These are phyloP conservation scores for Lepus oiostolus DNA, from an alignment of 2,797 vertebrate species.

Conservation along the genomic window DNA sequence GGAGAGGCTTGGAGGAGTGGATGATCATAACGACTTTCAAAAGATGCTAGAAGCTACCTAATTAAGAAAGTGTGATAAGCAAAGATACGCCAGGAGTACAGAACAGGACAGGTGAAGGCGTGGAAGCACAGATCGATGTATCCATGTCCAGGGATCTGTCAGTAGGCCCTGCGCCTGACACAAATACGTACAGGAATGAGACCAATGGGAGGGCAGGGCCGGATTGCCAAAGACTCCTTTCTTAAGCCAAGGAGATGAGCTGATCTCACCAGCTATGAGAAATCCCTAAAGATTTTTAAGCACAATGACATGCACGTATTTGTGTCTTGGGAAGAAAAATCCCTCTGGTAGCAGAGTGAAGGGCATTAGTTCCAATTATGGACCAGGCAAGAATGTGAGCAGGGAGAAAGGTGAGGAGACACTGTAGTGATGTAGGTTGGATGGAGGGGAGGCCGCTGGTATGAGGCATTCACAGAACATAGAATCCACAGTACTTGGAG, in stretches of 20 bases:
- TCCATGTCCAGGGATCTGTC: not conserved
- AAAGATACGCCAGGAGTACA: not conserved
- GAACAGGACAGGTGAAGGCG: not conserved
- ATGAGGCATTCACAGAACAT: not conserved
- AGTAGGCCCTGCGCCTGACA: not conserved
- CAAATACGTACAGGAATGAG: not conserved
- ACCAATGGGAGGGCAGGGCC: not conserved
- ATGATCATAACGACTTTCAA: not conserved
- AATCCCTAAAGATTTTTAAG: constrained; percentile 24
- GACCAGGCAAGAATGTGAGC: not conserved
- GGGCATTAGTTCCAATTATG: too few relatives aligned
- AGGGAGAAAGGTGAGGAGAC: not conserved
- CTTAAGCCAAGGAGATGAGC: not conserved
- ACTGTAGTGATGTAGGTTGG: not conserved
- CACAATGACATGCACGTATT: not conserved
- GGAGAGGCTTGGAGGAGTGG: not conserved
- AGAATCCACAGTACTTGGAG: not conserved
- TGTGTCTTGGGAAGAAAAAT: not conserved
- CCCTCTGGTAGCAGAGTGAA: not conserved
- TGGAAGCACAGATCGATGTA: not conserved
- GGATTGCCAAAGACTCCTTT: not conserved
- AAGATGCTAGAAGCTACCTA: constrained; percentile 32
- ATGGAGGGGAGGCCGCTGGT: not conserved
- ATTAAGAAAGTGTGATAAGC: not conserved
- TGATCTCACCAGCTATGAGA: not conserved